These are phyloP conservation scores for Papilio machaon DNA, from an alignment of 1,140 invertebrate genomes.

Conservation along the genomic window DNA sequence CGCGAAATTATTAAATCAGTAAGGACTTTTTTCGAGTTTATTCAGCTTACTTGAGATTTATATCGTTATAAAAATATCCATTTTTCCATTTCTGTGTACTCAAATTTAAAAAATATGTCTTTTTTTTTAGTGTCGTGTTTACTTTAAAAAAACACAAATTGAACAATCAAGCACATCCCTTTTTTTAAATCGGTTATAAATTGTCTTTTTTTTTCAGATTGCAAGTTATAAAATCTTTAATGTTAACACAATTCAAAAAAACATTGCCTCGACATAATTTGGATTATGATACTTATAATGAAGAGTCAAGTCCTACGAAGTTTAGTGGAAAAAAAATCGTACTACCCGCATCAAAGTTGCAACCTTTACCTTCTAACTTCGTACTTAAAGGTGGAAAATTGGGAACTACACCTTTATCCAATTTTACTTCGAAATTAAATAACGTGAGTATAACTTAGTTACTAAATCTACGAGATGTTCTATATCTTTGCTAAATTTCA, in stretches of 20 bases:
- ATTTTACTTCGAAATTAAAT: background rate
- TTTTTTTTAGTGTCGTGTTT: too few species aligned
- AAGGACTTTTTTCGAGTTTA: too few species aligned
- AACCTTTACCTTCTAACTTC: conserved; percentile 63
- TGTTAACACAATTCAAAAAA: conserved; percentile 54
- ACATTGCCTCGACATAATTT: conserved; percentile 48
- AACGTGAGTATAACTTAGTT: background rate
- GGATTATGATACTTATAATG: conserved; percentile 51
- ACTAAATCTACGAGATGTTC: too few species aligned
- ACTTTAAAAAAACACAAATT: too few species aligned
- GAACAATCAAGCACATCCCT: too few species aligned
- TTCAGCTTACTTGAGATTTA: too few species aligned
- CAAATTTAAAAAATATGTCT: too few species aligned
- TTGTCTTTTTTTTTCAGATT: conserved; percentile 50
- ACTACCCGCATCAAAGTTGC: conserved; percentile 66
- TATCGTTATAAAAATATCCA: too few species aligned
- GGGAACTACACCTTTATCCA: background rate
- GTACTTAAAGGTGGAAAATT: conserved; percentile 48
- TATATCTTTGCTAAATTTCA: too few species aligned
- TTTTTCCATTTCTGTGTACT: too few species aligned
- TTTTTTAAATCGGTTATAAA: background rate
- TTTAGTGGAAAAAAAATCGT: conserved; percentile 53
- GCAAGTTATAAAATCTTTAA: conserved; percentile 52
- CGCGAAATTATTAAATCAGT: too few species aligned
- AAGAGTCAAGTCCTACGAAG: conserved; percentile 18